phyloP scores from a whole-genome alignment of 53 echinoderm and acorn worm genomes.

The Astropecten irregularis region DNA sequence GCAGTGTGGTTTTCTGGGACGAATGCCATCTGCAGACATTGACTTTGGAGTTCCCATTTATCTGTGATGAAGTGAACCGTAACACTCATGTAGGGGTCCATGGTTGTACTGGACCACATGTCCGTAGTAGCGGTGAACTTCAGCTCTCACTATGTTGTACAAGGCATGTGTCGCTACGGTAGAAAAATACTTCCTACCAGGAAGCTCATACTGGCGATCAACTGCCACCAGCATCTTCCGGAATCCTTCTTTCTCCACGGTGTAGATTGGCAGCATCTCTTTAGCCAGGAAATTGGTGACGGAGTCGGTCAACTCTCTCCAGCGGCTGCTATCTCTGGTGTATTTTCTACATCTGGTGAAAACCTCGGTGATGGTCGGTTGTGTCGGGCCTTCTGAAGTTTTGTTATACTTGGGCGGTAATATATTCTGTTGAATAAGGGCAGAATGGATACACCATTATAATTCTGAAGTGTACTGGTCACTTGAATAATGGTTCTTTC shows the following conservation, averaged over 20 bases:
- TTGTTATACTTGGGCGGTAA: too few species aligned
- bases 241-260: background rate
- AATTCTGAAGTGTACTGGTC: too few species aligned
- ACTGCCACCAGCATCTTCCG: background rate
- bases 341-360: slow-evolving; percentile 2
- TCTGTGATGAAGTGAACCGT: slow-evolving; percentile 46
- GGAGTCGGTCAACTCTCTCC: background rate
- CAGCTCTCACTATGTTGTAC: slow-evolving; percentile 15
- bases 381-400: too few species aligned
- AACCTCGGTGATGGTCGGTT: background rate
- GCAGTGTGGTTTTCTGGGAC: slow-evolving; percentile 60
- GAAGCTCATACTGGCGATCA: slow-evolving; percentile 20
- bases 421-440: too few species aligned
- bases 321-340: background rate
- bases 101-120: slow-evolving; percentile 41
- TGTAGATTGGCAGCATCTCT: slow-evolving; percentile 8
- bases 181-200: slow-evolving; percentile 1
- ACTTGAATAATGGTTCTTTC: too few species aligned
- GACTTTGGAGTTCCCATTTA: too few species aligned
- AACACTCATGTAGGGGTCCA: slow-evolving; percentile 55
- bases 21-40: too few species aligned
- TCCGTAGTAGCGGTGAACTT: slow-evolving; percentile 44
- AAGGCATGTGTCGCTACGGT: slow-evolving; percentile 2
- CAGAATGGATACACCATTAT: too few species aligned
- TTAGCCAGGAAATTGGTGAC: slow-evolving; percentile 1